These are phyloP conservation scores for Dendronephthya gigantea DNA, from an alignment of 64 coral and sea anemone genomes.

Conservation along the genomic window DNA sequence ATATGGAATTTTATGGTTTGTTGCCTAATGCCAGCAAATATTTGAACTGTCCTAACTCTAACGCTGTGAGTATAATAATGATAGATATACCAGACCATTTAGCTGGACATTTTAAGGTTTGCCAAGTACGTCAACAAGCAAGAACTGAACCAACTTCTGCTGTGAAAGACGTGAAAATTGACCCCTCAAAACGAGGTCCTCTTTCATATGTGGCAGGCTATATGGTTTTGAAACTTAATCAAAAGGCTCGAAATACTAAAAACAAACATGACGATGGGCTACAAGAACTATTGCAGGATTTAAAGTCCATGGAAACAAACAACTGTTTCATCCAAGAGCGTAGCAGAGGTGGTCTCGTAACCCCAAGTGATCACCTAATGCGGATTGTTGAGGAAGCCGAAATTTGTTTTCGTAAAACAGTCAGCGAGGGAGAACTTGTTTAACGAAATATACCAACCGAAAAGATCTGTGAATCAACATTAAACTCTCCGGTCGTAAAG, in stretches of 20 bases:
- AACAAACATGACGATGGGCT: neutral
- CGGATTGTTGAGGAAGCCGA: neutral
- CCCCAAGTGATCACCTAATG: neutral
- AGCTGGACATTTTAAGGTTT: neutral
- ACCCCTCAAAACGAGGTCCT: neutral
- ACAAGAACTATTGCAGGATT: neutral
- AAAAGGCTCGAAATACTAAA: neutral
- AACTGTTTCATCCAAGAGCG: neutral
- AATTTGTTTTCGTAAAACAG: neutral
- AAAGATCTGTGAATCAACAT: neutral
- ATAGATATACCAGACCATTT: neutral
- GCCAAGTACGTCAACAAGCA: neutral
- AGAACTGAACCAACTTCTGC: neutral
- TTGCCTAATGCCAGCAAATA: slow-evolving; percentile 8
- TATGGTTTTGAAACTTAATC: neutral
- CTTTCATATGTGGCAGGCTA: neutral
- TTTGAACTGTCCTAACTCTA: neutral
- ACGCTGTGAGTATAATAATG: slow-evolving; percentile 4
- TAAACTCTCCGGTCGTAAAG: neutral
- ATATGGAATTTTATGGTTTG: neutral
- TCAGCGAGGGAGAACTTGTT: neutral
- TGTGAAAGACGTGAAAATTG: neutral
- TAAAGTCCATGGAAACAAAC: neutral
- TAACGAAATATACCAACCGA: slow-evolving; percentile 1
- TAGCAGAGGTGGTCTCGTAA: neutral